phyloP scores from a whole-genome alignment of 2,797 vertebrate genomes.

The Sphenodon punctatus region DNA sequence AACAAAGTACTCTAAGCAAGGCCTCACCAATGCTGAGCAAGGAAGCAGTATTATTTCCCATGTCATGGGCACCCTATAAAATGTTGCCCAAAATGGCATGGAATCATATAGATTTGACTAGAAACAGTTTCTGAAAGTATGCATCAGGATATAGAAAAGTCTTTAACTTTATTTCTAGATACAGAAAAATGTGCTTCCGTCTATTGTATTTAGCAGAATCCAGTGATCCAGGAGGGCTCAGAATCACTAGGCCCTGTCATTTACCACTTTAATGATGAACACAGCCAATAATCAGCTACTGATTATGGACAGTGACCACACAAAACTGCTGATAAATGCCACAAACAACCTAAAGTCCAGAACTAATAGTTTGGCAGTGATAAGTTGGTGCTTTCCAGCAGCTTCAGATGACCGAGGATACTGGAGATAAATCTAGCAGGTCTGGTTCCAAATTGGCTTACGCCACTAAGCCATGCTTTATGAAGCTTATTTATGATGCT shows the following conservation, averaged over 20 bases:
- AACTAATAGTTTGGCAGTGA: slow-evolving; percentile 33
- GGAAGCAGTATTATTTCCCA: too few relatives aligned
- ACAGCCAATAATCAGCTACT: not conserved
- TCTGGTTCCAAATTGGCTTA: slow-evolving; percentile 41
- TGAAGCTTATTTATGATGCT: slow-evolving; percentile 61
- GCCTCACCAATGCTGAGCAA: too few relatives aligned
- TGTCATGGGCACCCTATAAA: too few relatives aligned
- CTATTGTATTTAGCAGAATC: not conserved
- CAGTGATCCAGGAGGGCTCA: not conserved
- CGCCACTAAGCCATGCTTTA: slow-evolving; percentile 41
- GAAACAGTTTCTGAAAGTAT: not conserved
- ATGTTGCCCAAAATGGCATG: too few relatives aligned
- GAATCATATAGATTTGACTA: too few relatives aligned
- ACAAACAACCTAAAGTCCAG: not conserved
- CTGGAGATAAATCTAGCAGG: slow-evolving; percentile 56
- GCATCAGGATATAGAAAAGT: not conserved
- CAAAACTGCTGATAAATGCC: slow-evolving; percentile 6
- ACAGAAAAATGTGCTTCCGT: not conserved
- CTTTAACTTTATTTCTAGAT: not conserved
- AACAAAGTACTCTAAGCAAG: too few relatives aligned
- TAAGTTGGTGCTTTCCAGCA: slow-evolving; percentile 50
- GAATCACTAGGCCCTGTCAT: not conserved
- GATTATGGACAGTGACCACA: not conserved
- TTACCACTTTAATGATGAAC: not conserved
- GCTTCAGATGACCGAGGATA: slow-evolving; percentile 44